Conservation (phyloP, 2,888 invertebrate species). For the Sussaba pulchella region DNA sequence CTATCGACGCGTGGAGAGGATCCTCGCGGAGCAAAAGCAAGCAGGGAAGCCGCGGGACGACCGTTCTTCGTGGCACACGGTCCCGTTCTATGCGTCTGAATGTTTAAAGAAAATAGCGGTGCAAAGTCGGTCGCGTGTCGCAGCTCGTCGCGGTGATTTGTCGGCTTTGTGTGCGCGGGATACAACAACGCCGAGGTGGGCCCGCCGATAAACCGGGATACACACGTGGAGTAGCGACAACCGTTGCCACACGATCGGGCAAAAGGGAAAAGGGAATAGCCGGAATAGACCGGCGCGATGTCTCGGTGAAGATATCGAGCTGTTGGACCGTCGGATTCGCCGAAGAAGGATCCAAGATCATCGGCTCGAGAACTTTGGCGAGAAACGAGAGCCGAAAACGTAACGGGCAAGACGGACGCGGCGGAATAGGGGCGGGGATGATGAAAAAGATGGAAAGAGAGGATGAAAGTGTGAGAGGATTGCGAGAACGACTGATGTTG, state of each 20-base stretch:
- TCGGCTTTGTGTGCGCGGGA: constrained; percentile 70
- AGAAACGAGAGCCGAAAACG: too few relatives aligned
- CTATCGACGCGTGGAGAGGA: constrained; percentile 22
- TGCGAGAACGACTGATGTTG: not conserved
- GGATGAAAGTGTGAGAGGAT: constrained; percentile 24
- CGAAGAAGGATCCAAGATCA: too few relatives aligned
- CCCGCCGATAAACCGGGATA: constrained; percentile 4
- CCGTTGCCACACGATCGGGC: too few relatives aligned
- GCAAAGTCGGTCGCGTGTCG: constrained; percentile 81
- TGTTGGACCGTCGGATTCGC: too few relatives aligned
- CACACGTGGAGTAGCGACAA: too few relatives aligned
- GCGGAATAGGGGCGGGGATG: too few relatives aligned
- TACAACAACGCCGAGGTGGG: constrained; percentile 49
- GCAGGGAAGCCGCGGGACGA: constrained; percentile 9
- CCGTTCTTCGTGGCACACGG: constrained; percentile 50
- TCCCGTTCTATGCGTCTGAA: constrained; percentile 62
- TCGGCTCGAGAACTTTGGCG: too few relatives aligned
- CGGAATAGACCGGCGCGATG: too few relatives aligned
- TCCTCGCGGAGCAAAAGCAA: constrained; percentile 3
- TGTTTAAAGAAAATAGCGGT: constrained; percentile 74
- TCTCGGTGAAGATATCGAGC: too few relatives aligned
- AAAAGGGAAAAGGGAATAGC: too few relatives aligned
- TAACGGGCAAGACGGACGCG: too few relatives aligned
- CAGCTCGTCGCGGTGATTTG: constrained; percentile 78
- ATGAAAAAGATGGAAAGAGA: constrained; percentile 13